These are phyloP conservation scores for Piaya cayana DNA, from an alignment of 2,113 vertebrate genomes.

Conservation along the genomic window DNA sequence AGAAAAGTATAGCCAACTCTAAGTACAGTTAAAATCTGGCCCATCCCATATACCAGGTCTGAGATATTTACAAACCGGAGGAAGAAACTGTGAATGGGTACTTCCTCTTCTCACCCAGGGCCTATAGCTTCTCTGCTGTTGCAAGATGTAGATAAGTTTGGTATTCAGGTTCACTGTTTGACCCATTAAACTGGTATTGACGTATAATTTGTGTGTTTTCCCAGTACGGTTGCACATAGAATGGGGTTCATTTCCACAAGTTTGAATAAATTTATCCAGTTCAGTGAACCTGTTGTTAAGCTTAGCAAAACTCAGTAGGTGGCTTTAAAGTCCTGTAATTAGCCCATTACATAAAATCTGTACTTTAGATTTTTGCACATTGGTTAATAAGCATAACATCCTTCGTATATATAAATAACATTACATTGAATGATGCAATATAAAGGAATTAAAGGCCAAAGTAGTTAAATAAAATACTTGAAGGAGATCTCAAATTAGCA, in stretches of 20 bases:
- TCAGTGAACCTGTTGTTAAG: constrained; percentile 89
- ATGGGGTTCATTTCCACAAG: constrained; percentile 87
- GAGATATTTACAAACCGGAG: constrained; percentile 74
- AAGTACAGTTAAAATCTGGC: background rate
- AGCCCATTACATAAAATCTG: constrained; percentile 89
- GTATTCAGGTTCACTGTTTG: constrained; percentile 86
- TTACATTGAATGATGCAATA: constrained; percentile 79
- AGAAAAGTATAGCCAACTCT: constrained; percentile 32
- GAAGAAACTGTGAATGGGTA: constrained; percentile 69
- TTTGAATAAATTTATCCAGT: constrained; percentile 91
- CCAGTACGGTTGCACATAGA: constrained; percentile 83
- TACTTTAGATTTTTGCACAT: constrained; percentile 84
- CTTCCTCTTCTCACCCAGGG: constrained; percentile 71
- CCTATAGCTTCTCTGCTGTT: constrained; percentile 70
- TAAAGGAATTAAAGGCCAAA: constrained; percentile 84
- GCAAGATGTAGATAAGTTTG: constrained; percentile 80
- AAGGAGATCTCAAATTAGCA: constrained; percentile 90
- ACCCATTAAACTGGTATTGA: constrained; percentile 90
- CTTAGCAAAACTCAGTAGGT: constrained; percentile 87
- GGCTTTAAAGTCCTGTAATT: constrained; percentile 89
- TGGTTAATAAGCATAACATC: constrained; percentile 84
- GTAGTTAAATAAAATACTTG: constrained; percentile 85
- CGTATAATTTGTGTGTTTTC: constrained; percentile 90
- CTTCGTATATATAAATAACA: constrained; percentile 83
- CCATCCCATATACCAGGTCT: constrained; percentile 23